These are phyloP conservation scores for Noctua comes DNA, from an alignment of 2,888 invertebrate species.

Conservation along the genomic window DNA sequence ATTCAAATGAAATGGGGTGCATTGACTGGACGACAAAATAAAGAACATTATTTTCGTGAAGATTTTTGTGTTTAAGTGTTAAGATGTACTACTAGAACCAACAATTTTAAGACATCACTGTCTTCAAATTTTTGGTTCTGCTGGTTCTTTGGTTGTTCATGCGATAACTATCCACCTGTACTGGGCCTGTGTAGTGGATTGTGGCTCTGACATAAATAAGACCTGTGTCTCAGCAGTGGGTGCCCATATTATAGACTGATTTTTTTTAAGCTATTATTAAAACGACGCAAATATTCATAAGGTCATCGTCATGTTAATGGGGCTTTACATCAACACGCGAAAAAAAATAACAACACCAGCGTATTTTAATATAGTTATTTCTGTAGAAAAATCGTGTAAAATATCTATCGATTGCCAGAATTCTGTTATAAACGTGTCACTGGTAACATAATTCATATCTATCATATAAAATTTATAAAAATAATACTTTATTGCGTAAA, in stretches of 20 bases:
- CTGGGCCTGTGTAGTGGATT: neutral
- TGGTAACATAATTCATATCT: slow-evolving; percentile 10
- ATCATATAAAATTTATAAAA: neutral
- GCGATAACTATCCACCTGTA: neutral
- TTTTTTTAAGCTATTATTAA: neutral
- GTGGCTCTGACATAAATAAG: neutral
- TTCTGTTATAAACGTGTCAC: slow-evolving; percentile 34
- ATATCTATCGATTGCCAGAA: slow-evolving; percentile 32
- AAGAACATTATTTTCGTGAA: neutral
- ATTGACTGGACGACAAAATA: neutral
- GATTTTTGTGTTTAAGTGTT: no score
- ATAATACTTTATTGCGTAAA: neutral
- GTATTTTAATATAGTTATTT: slow-evolving; percentile 4
- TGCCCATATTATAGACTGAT: neutral
- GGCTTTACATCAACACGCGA: neutral
- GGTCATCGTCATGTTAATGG: slow-evolving; percentile 15
- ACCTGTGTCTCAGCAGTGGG: neutral
- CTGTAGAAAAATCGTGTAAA: slow-evolving; percentile 14
- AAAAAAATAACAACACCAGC: neutral
- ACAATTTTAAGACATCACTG: no score
- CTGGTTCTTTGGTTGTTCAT: no score
- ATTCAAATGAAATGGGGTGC: neutral
- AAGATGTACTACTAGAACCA: neutral
- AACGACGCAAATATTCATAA: neutral
- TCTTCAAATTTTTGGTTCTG: no score